A percentile compares a stretch with the other conserved stretches of the same genome.
These are phyloP conservation scores for Siphlonurus alternatus DNA, from an alignment of 2,888 invertebrate genomes.

Conservation along the genomic window DNA sequence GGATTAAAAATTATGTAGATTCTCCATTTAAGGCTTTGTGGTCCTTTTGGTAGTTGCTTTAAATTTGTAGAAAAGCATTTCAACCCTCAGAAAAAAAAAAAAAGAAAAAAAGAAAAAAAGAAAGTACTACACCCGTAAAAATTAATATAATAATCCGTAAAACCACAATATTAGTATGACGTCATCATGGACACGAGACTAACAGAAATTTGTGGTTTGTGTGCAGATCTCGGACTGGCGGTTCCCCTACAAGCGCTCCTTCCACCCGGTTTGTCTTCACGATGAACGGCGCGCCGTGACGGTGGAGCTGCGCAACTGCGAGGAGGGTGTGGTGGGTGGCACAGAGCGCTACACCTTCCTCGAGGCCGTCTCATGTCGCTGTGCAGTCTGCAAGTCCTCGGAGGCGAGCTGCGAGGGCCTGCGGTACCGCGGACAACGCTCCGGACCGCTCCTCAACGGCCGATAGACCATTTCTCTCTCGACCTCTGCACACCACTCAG, in stretches of 20 bases:
- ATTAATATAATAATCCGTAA: no score
- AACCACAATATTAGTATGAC: no score
- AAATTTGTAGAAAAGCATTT: no score
- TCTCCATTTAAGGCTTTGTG: no score
- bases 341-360: constrained; percentile 58
- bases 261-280: constrained; percentile 75
- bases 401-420: constrained; percentile 55
- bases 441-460: neutral
- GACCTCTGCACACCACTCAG: no score
- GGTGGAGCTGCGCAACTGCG: constrained; percentile 52
- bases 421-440: constrained; percentile 30
- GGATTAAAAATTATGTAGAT: no score
- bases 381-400: constrained; percentile 47
- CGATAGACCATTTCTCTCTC: neutral
- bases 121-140: no score
- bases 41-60: no score
- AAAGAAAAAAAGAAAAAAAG: no score
- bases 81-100: no score
- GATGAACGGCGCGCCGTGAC: constrained; percentile 45
- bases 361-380: constrained; percentile 62
- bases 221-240: constrained; percentile 68
- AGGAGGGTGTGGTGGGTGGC: constrained; percentile 49
- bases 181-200: no score
- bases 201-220: neutral
- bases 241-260: constrained; percentile 71